phyloP scores from a whole-genome alignment of 1,140 invertebrate species.

The Potamilus streckersoni region DNA sequence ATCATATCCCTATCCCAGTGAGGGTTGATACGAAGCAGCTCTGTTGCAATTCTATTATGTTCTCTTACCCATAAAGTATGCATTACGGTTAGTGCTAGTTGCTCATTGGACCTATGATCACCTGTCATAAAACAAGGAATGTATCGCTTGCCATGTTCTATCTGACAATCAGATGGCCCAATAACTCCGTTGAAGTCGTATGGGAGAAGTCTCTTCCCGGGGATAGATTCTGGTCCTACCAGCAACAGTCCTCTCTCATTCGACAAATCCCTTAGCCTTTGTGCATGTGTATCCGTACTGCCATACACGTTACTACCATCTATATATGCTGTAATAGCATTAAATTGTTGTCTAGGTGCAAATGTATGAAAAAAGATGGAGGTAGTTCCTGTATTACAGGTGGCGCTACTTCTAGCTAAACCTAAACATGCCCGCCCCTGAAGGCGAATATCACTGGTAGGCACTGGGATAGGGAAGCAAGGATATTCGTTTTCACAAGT shows the following conservation, averaged over 20 bases:
- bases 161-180: constrained; percentile 85
- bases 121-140: constrained; percentile 91
- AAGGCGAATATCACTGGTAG: constrained; percentile 84
- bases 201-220: constrained; percentile 86
- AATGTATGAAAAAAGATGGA: constrained; percentile 90
- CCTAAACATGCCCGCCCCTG: constrained; percentile 72
- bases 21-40: constrained; percentile 84
- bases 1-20: constrained; percentile 95
- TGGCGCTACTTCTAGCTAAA: constrained; percentile 80
- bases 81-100: constrained; percentile 91
- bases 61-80: constrained; percentile 98
- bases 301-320: constrained; percentile 98
- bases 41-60: constrained; percentile 90
- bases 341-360: constrained; percentile 85
- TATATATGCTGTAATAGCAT: constrained; percentile 95
- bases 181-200: constrained; percentile 77
- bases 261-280: constrained; percentile 84
- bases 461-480: constrained; percentile 96
- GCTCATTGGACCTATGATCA: constrained; percentile 88
- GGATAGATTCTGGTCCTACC: constrained; percentile 79
- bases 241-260: constrained; percentile 82
- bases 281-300: constrained; percentile 84
- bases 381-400: constrained; percentile 97
- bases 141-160: constrained; percentile 62
- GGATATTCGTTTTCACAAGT: constrained; percentile 96